Percentiles rank a stretch among this genome's conserved stretches.
Conservation (phyloP, 1,140 invertebrate genomes). For the Camponotus floridanus region DNA sequence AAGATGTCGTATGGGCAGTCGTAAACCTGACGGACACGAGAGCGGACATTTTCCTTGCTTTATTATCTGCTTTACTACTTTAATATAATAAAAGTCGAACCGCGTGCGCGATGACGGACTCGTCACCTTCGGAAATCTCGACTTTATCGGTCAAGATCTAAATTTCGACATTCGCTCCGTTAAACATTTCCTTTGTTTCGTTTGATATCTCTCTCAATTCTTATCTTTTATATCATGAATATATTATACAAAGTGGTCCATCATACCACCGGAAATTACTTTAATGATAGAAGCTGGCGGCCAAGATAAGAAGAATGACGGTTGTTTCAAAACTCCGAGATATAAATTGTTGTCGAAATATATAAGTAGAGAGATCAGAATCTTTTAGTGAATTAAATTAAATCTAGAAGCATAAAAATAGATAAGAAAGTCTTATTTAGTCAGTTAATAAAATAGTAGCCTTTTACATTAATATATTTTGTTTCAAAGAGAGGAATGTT, state of each 20-base stretch:
- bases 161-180: constrained; percentile 40
- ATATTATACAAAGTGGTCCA: constrained; percentile 26
- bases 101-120: constrained; percentile 66
- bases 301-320: constrained; percentile 8
- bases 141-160: constrained; percentile 65
- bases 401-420: neutral
- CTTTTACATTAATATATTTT: neutral
- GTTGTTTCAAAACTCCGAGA: constrained; percentile 4
- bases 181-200: constrained; percentile 36
- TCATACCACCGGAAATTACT: constrained; percentile 32
- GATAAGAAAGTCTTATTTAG: neutral
- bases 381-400: constrained; percentile 8
- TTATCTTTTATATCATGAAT: neutral
- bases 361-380: neutral
- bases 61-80: constrained; percentile 80
- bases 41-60: constrained; percentile 70
- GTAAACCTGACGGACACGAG: constrained; percentile 75
- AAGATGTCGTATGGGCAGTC: constrained; percentile 72
- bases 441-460: neutral
- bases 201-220: neutral
- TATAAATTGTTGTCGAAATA: constrained; percentile 11
- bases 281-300: constrained; percentile 7
- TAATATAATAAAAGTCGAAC: constrained; percentile 77
- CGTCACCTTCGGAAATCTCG: constrained; percentile 67
- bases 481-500: neutral